Base-by-base conservation (phyloP, 2,113 vertebrate genomes). In the Hippocampus comes region DNA sequence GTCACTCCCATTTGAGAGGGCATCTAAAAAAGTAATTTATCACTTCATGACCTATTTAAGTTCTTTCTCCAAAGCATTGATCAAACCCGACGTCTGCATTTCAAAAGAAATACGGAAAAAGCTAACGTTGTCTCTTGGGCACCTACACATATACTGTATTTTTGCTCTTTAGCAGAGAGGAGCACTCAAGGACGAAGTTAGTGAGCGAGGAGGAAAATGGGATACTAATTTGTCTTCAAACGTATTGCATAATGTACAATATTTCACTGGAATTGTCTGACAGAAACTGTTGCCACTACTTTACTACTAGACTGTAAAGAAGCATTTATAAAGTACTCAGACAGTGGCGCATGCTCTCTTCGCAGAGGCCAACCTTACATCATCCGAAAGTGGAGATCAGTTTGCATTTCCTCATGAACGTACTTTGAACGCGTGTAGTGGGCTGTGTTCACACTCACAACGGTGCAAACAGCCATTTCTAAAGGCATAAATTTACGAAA, bases 41-140 rank as follows among this genome's bases (percentile, higher is more conserved):
- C 67, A 46, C 27, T 72, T 79, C 56, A 70, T 3, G 30, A 17
- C 60, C 68, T 55, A 67, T 73, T 86, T 76, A 56, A 72, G 46
- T 73, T 61, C 51, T 82, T 48, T 61, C 41, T 68, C 60, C 12
- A 17, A 68, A 77, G 68, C 25, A 34, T 55, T 78, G 57, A 71
- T 56, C 25, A 78, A 78, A 76, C 76, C 65, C 59, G 46, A 73
- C 55, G 51, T 80, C 77, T 75, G 69, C 73, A 42, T 69, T 78
- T 84, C 30, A 75, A 71, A 70, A 65, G 73, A 76, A 79, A 80
- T 5, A 55, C 17, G 65, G 63, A 75, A 25, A 60, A 70, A 80
- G 63, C 68, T 82, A 60, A 79, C 78, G 15, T 61, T 42, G 76
- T 75, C 66, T 79, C 68, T 63, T 68, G 63, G 68, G 67, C 38